A percentile compares a stretch with the other conserved stretches of the same genome.
These are phyloP conservation scores for Corythornis madagascariensis DNA, from an alignment of 2,113 vertebrate genomes.

Conservation along the genomic window DNA sequence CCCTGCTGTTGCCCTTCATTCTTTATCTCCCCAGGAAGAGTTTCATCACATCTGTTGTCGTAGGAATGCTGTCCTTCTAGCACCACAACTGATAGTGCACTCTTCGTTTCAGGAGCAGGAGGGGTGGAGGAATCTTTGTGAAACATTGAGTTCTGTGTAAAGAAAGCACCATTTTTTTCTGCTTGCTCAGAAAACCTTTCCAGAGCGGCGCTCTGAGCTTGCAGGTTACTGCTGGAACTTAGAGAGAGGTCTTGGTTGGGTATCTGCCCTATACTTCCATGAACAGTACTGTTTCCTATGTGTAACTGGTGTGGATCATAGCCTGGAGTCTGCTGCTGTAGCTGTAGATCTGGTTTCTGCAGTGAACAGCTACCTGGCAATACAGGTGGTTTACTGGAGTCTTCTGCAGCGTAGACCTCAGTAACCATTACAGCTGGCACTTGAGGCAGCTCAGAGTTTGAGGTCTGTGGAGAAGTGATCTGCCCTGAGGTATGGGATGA, in stretches of 20 bases:
- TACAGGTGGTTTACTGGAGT: constrained; percentile 74
- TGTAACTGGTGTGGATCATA: constrained; percentile 59
- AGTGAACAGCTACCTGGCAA: constrained; percentile 77
- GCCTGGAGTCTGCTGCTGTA: constrained; percentile 67
- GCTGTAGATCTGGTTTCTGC: constrained; percentile 74
- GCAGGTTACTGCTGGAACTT: constrained; percentile 73
- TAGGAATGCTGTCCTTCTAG: constrained; percentile 68
- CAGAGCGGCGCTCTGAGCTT: constrained; percentile 71
- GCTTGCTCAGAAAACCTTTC: constrained; percentile 74
- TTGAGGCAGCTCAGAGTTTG: constrained; percentile 83
- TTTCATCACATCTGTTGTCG: constrained; percentile 53
- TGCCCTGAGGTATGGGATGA: constrained; percentile 91
- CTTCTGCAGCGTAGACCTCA: constrained; percentile 73
- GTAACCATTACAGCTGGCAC: constrained; percentile 76
- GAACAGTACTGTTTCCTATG: constrained; percentile 58
- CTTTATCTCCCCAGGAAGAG: constrained; percentile 69
- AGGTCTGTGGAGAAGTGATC: constrained; percentile 80
- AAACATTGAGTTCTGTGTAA: constrained; percentile 78
- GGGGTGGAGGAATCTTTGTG: constrained; percentile 76
- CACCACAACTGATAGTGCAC: constrained; percentile 48
- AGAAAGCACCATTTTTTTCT: constrained; percentile 78
- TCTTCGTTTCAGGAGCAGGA: constrained; percentile 67
- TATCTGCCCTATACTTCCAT: constrained; percentile 64
- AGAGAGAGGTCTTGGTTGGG: constrained; percentile 73
- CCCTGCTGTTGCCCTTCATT: constrained; percentile 52